Evolutionary conservation across 2,113 vertebrate species (phyloP).

Genomic region (Sceloporus tristichus): DNA sequence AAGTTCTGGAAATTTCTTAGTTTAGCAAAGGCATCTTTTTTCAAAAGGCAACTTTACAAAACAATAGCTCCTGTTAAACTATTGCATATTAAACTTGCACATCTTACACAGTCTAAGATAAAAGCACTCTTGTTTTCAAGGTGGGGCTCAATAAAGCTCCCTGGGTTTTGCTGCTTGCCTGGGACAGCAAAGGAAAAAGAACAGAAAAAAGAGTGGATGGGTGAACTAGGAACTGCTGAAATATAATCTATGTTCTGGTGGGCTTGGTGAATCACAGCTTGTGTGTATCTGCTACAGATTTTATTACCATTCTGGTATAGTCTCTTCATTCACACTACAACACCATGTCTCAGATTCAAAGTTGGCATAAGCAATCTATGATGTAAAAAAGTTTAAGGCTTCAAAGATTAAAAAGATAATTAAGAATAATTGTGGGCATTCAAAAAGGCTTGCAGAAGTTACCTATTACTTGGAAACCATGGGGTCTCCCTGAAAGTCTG

Average conservation of each 20-base stretch:
- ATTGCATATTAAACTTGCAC: not conserved
- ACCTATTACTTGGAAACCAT: not conserved
- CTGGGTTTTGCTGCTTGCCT: not conserved
- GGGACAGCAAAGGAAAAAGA: not conserved
- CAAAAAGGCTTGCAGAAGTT: not conserved
- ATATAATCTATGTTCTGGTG: not conserved
- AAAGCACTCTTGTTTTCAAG: not conserved
- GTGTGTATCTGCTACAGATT: too few species aligned
- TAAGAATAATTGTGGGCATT: conserved; percentile 2
- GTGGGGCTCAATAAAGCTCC: not conserved
- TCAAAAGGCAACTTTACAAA: not conserved
- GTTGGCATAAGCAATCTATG: not conserved
- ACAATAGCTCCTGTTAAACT: not conserved
- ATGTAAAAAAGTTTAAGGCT: not conserved
- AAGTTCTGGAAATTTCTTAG: not conserved
- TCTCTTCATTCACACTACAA: not conserved
- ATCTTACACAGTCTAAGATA: not conserved
- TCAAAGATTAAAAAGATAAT: not conserved
- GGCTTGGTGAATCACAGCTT: not conserved
- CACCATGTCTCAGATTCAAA: not conserved
- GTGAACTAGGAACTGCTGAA: not conserved
- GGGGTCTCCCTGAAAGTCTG: not conserved
- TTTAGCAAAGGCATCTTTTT: not conserved
- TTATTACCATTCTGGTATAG: not conserved
- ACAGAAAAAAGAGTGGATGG: not conserved